Evolutionary conservation across 2,797 vertebrate genomes (phyloP).

Genomic region (Cyclura pinguis): DNA sequence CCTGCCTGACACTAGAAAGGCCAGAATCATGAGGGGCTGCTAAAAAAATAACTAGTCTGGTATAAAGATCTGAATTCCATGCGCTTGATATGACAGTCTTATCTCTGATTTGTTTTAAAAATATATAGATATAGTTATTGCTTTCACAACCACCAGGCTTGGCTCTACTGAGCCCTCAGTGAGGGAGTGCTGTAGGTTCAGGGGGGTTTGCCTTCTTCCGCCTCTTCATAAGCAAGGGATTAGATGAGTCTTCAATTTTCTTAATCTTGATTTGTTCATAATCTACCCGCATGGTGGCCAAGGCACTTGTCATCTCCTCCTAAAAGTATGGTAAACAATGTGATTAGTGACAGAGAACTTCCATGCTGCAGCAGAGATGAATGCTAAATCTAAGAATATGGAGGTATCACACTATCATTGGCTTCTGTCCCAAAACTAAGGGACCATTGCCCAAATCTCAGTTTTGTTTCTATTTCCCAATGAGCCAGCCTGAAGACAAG

Average conservation of each 20-base stretch:
- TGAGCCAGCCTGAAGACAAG: neutral
- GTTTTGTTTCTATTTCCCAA: neutral
- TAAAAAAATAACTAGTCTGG: constrained; percentile 74
- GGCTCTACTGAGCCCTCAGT: constrained; percentile 74
- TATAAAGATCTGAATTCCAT: constrained; percentile 68
- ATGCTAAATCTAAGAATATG: neutral
- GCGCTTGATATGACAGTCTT: constrained; percentile 63
- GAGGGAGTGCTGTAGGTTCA: constrained; percentile 75
- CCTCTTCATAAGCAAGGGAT: constrained; percentile 95
- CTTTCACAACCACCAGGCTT: constrained; percentile 82
- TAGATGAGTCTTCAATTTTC: constrained; percentile 94
- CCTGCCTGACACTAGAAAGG: constrained; percentile 57
- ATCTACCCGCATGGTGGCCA: constrained; percentile 98
- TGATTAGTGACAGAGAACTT: neutral
- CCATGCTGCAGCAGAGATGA: fast-evolving
- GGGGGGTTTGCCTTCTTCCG: constrained; percentile 89
- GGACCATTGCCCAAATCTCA: neutral
- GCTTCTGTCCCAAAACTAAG: neutral
- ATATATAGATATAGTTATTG: constrained; percentile 91
- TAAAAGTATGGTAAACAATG: constrained; percentile 60
- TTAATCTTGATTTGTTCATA: constrained; percentile 99
- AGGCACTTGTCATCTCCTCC: constrained; percentile 99
- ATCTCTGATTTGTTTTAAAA: constrained; percentile 76
- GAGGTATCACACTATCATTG: neutral
- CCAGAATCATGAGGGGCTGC: constrained; percentile 68